Base-by-base conservation (phyloP, 2,888 invertebrate genomes). In the Drosophila emarginata region DNA sequence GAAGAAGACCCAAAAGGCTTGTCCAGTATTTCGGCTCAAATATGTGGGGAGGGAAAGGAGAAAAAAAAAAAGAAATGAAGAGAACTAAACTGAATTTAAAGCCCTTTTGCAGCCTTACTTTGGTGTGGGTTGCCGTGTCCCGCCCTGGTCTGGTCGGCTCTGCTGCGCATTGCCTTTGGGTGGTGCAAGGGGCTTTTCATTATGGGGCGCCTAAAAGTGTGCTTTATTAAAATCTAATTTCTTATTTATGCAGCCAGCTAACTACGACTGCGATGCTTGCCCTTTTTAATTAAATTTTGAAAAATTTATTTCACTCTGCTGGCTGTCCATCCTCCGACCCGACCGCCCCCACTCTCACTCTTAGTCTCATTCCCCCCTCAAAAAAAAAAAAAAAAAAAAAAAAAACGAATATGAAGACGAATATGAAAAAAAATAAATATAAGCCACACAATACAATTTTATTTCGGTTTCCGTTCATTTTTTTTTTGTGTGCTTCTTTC, bases 151-250 rank as follows among this genome's bases (percentile, higher is more conserved):
- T 26, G 5, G 4, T 5, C 26, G 3, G 26, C 26, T 26, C 32
- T 32, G 11, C 11, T 9, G 32, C 2, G 1, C 32, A 9, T 32
- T 32, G 54, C 54, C 56, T 62, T 32, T 36, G 68, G 62, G 50
- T 54, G 54, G 39, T 54, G 54, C 54, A 32, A 54, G 28, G 61
- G 61, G 32, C 61, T 62, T 62, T 63, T 28, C 74, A 58, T 61
- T 64, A 58, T 62, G 39, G 40, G 53, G 64, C 57, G 65, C 67
- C 76, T 67, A 76, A 78, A 76, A 70, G 70, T 68, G 71, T 67
- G 79, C 83, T 86, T 88, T 83, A 88, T 83, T 83, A 86, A 88
- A 86, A 74, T 76, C 75, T 68, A 86, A 86, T 82, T 79, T 88
- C 65, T 79, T 83, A 83, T 86, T 83, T 77, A 83, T 83, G 88